These are phyloP conservation scores for Tetrao urogallus DNA, from an alignment of 2,113 vertebrate species.

Conservation along the genomic window DNA sequence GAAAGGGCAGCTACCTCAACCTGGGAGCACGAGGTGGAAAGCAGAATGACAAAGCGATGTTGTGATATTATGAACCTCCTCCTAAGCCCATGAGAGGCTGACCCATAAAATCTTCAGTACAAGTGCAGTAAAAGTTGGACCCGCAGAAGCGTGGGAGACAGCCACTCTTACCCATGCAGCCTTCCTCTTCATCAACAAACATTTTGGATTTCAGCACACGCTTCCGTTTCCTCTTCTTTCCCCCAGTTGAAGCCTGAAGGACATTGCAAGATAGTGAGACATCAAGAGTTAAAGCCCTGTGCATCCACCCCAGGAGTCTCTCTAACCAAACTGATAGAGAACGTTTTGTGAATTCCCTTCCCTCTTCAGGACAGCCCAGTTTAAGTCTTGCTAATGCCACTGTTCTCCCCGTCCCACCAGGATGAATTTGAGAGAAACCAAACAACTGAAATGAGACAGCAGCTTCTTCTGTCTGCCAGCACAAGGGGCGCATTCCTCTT, in stretches of 20 bases:
- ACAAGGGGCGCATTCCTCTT: not conserved
- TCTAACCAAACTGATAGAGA: not conserved
- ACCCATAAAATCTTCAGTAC: not conserved
- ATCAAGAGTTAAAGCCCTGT: accelerated
- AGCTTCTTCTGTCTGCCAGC: not conserved
- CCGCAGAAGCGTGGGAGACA: not conserved
- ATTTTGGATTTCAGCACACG: slow-evolving; percentile 87
- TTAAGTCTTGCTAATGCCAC: not conserved
- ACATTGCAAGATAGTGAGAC: not conserved
- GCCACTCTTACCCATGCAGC: slow-evolving; percentile 86
- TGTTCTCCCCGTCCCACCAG: not conserved
- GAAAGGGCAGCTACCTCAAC: not conserved
- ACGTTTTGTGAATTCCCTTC: not conserved
- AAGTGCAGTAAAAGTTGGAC: not conserved
- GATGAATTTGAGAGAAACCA: not conserved
- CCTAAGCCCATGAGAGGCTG: not conserved
- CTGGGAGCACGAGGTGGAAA: not conserved
- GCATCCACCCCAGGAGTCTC: not conserved
- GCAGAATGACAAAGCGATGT: not conserved
- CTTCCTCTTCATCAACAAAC: slow-evolving; percentile 86
- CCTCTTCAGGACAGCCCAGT: not conserved
- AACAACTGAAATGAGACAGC: not conserved
- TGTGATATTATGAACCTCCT: not conserved
- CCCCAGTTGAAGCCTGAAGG: slow-evolving; percentile 65
- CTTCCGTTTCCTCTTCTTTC: slow-evolving; percentile 85